Evolutionary conservation across 2,888 invertebrate genomes (phyloP), one percentile per base, ranked within the genome.

Genomic region (Metacarcinus magister): DNA sequence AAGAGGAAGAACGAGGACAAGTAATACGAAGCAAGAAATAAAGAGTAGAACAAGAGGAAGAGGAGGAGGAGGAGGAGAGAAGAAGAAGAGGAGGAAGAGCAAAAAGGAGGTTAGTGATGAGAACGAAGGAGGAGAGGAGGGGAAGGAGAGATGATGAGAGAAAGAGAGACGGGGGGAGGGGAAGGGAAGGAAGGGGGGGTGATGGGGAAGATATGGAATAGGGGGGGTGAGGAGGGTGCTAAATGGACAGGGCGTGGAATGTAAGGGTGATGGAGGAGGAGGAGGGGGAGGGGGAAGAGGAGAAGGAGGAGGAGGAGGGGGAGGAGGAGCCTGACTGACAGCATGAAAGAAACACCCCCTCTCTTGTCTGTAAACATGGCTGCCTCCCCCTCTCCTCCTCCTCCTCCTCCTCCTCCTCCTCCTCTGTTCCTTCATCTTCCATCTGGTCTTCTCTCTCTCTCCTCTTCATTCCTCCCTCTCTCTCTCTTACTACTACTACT

Each of bases 211-310:
- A 75, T 2, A 75, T 28, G 32, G 10, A 13, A 82, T 2, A 23
- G 10, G 32, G 82, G 13, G 82, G 28, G 32, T 5, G 54, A 54
- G 32, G 82, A 23, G 82, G 82, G 82, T 82, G 82, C 48, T 92
- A 48, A 94, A 48, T 87, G 94, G 87, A 48, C 48, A 87, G 60
- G n/a, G 87, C 44, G 48, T 44, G 87, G 82, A 94, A 87, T 87
- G 75, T 87, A 87, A 82, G 82, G 82, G 32, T 43, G 75, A 28
- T 28, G 28, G 75, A 75, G 43, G 93, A 93, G 48, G 75, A 44
- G 54, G 67, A 13, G 67, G 67, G 4, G 67, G 67, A 67, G 67
- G 67, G 16, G 16, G 67, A 67, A 16, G 93, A 93, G 44, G 60
- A 39, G 19, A 19, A 67, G n/a, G 67, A 67, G 67, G 67, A 67